Conservation (phyloP, 1,140 invertebrate genomes). For the Neotoxoptera formosana region DNA sequence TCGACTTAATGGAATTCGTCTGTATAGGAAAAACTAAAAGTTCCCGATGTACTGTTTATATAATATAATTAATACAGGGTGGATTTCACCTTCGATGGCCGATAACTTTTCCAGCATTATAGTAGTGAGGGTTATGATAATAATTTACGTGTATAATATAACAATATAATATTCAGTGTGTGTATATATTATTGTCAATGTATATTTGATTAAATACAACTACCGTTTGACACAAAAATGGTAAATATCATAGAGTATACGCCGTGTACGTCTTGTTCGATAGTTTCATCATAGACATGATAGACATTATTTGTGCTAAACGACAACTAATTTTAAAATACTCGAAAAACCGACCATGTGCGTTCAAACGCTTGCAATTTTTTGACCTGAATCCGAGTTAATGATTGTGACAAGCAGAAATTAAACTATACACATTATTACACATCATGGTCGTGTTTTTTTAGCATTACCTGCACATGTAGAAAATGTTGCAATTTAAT, state of each 20-base stretch:
- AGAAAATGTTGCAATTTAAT: neutral
- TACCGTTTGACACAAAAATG: neutral
- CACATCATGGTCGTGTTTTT: neutral
- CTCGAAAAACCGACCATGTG: neutral
- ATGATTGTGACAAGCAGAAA: neutral
- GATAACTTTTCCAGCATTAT: neutral
- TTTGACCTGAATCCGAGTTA: neutral
- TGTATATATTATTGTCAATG: neutral
- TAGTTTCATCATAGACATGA: neutral
- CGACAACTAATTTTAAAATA: neutral
- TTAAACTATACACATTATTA: neutral
- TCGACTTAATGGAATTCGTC: neutral
- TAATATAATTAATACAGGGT: neutral
- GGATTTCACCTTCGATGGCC: neutral
- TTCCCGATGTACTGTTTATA: neutral
- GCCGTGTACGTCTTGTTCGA: neutral
- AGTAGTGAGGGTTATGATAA: neutral
- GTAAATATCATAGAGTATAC: neutral
- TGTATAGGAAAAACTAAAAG: neutral
- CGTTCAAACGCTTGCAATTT: neutral
- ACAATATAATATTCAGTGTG: too few species aligned
- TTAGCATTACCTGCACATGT: neutral
- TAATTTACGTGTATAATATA: neutral
- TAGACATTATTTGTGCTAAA: neutral
- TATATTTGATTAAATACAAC: neutral